Conservation (phyloP, 2,888 invertebrate genomes). For the Caenorhabditis plicata region DNA sequence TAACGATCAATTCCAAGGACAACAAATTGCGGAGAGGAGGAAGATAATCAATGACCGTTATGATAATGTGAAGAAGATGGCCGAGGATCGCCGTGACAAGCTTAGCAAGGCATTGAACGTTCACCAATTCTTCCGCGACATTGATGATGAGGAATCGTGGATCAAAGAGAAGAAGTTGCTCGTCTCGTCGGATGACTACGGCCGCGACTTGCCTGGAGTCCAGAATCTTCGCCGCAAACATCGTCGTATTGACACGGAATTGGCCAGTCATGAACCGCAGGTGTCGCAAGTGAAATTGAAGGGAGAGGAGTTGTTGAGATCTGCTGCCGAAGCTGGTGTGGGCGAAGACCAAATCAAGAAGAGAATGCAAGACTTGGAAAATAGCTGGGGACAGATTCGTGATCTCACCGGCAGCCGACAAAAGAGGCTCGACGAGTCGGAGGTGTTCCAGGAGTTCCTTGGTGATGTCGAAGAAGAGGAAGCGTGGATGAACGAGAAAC, state of each 20-base stretch:
- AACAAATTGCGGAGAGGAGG: constrained; percentile 86
- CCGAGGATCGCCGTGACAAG: constrained; percentile 85
- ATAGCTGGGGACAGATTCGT: constrained; percentile 86
- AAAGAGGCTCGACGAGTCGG: constrained; percentile 91
- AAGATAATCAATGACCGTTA: constrained; percentile 94
- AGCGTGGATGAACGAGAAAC: constrained; percentile 82
- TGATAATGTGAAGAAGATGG: constrained; percentile 76
- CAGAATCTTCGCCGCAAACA: constrained; percentile 98
- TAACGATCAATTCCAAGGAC: constrained; percentile 94
- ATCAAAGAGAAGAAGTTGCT: constrained; percentile 98
- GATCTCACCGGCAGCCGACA: constrained; percentile 70
- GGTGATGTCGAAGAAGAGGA: constrained; percentile 98
- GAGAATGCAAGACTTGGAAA: constrained; percentile 76
- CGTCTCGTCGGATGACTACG: constrained; percentile 96
- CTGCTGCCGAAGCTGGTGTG: constrained; percentile 54
- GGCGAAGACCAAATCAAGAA: constrained; percentile 57
- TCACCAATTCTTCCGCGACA: constrained; percentile 98
- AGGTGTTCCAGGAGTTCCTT: constrained; percentile 93
- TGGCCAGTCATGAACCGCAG: constrained; percentile 94
- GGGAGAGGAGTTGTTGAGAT: constrained; percentile 57
- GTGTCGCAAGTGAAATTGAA: constrained; percentile 58
- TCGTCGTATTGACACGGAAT: constrained; percentile 94
- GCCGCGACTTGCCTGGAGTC: constrained; percentile 93
- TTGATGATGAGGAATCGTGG: constrained; percentile 99
- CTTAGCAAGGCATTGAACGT: constrained; percentile 94